A percentile compares a stretch with the other conserved stretches of the same genome.
phyloP scores from a whole-genome alignment of 2,888 invertebrate species.

The Podabrus alpinus region DNA sequence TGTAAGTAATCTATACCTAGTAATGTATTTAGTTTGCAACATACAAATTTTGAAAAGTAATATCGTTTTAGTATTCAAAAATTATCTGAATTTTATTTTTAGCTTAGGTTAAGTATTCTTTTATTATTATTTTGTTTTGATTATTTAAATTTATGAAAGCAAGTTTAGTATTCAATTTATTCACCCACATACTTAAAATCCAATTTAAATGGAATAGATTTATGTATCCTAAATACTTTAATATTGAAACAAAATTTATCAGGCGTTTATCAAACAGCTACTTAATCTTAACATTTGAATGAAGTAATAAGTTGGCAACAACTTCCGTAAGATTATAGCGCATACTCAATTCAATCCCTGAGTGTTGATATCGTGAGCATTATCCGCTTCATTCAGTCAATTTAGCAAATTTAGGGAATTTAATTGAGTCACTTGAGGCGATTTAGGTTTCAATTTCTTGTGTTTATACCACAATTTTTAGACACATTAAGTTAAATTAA shows the following conservation, averaged over 20 bases:
- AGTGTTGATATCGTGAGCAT: background rate
- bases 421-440: background rate
- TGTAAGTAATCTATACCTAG: too few relatives aligned
- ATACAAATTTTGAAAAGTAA: too few relatives aligned
- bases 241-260: background rate
- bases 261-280: background rate
- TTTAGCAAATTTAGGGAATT: background rate
- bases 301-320: background rate
- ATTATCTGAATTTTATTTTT: background rate
- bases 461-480: background rate
- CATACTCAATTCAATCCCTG: background rate
- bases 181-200: background rate
- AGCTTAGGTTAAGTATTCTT: too few relatives aligned
- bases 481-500: background rate
- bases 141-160: background rate
- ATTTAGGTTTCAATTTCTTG: background rate
- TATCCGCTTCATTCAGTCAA: background rate
- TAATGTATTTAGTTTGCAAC: too few relatives aligned
- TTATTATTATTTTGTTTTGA: background rate
- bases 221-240: background rate
- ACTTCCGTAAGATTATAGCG: background rate
- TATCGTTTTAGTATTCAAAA: background rate
- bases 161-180: background rate
- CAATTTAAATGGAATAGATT: background rate
- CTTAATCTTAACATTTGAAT: background rate